Evolutionary conservation across 2,888 invertebrate species (phyloP), one percentile per base, ranked within the genome.

Genomic region (Cotesia congregata): DNA sequence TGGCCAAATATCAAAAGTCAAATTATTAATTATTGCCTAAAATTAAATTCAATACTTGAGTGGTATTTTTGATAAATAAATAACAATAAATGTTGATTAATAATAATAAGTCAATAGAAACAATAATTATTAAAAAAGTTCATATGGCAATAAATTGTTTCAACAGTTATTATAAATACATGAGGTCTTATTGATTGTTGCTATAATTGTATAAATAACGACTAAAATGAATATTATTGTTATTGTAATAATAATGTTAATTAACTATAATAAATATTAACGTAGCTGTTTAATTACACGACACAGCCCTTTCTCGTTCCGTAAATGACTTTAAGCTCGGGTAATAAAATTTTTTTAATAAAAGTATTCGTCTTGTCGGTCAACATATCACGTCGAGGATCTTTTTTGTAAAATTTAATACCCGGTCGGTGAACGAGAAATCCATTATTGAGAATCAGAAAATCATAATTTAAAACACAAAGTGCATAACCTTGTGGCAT

Each of bases 401-500:
- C 95, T 87, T 94, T 95, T 86, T 94, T 94, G 89, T 94, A 94
- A 72, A 94, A 91, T 88, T 97, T 97, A 83, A 97, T 97, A 71
- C 97, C 97, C 0, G 97, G 97, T 83, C 96, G 95, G 90, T 97
- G 97, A 72, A 95, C 95, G 77, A 97, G 91, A 90, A 97, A 97
- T n/a, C 96, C 97, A 90, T 97, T 97, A 91, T 97, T 96, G 86
- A 97, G 90, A 84, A 97, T 97, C 90, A 96, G 94, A 89, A 97
- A 97, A 87, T 97, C 96, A 90, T 97, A 97, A 90, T 97, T 95
- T 88, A 96, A 91, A 40, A 96, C 95, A 90, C 97, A 97, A 80
- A 97, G 92, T 75, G 95, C 93, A 90, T 96, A 97, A 82, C 97
- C 97, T 97, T 97, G 97, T 78, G 97, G 96, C 97, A 97, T 97